Percentiles rank a stretch among this genome's conserved stretches.
Evolutionary conservation across 2,797 vertebrate species (phyloP).

Genomic region (Anomalospiza imberbis): DNA sequence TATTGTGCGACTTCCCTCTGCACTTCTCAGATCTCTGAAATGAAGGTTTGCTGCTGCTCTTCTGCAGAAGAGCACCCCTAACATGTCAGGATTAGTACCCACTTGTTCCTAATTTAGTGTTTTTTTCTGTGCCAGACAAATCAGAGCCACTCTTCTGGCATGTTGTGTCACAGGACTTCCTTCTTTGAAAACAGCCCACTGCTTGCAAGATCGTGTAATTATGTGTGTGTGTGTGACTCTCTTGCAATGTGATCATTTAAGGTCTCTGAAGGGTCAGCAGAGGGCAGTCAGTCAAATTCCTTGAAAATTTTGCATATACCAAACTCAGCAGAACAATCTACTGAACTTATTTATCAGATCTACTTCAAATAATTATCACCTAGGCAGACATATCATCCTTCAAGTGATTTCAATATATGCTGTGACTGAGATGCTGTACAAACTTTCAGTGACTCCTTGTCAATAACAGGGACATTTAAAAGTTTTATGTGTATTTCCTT

Average conservation of each 20-base stretch:
- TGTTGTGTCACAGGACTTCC: not conserved
- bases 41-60: not conserved
- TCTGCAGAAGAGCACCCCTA: fast-evolving
- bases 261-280: not conserved
- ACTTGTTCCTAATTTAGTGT: not conserved
- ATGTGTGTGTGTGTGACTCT: not conserved
- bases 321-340: not conserved
- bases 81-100: not conserved
- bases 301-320: not conserved
- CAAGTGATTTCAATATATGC: not conserved
- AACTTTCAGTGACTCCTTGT: not conserved
- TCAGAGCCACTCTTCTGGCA: not conserved
- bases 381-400: not conserved
- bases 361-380: not conserved
- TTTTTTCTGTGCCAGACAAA: not conserved
- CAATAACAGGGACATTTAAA: not conserved
- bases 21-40: not conserved
- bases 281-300: not conserved
- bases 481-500: not conserved
- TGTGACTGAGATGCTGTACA: not conserved
- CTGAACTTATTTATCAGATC: fast-evolving
- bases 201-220: not conserved
- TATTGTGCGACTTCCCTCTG: fast-evolving
- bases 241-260: not conserved
- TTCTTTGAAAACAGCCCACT: not conserved